A percentile compares a stretch with the other conserved stretches of the same genome.
These are phyloP conservation scores for Ibycter americanus DNA, from an alignment of 2,797 vertebrate species.

Conservation along the genomic window DNA sequence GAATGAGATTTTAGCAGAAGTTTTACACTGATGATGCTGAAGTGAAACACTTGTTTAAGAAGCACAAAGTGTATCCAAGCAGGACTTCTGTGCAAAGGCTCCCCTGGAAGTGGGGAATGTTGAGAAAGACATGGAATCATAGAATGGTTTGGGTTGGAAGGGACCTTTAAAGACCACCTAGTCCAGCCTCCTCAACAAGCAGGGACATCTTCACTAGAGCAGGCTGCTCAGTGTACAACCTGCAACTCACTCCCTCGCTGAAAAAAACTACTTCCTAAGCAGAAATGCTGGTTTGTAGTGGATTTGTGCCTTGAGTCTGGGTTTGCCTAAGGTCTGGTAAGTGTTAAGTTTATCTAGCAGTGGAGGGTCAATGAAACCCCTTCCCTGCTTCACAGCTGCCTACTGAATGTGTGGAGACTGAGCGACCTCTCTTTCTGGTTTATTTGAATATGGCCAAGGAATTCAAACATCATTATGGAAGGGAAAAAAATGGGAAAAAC, in stretches of 20 bases:
- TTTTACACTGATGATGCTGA: not conserved
- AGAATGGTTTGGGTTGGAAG: not conserved
- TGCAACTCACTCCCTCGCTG: rapidly evolving
- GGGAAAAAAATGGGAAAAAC: not conserved
- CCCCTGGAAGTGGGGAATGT: not conserved
- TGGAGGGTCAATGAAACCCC: not conserved
- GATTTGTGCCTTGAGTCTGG: not conserved
- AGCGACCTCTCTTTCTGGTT: not conserved
- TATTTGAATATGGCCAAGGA: not conserved
- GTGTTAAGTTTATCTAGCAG: not conserved
- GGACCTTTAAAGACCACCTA: not conserved
- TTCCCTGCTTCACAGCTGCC: not conserved
- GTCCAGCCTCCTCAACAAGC: not conserved
- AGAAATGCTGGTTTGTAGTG: not conserved
- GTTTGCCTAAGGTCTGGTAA: not conserved
- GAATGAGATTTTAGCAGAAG: not conserved
- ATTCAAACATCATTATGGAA: not conserved
- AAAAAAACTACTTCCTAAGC: not conserved
- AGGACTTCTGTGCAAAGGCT: not conserved
- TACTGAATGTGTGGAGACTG: not conserved
- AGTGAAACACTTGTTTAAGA: not conserved
- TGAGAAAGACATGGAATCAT: not conserved
- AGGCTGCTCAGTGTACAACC: not conserved
- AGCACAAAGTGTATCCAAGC: not conserved
- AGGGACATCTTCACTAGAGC: not conserved